Conservation (phyloP, 2,797 vertebrate genomes). For the Eidolon dupreanum region DNA sequence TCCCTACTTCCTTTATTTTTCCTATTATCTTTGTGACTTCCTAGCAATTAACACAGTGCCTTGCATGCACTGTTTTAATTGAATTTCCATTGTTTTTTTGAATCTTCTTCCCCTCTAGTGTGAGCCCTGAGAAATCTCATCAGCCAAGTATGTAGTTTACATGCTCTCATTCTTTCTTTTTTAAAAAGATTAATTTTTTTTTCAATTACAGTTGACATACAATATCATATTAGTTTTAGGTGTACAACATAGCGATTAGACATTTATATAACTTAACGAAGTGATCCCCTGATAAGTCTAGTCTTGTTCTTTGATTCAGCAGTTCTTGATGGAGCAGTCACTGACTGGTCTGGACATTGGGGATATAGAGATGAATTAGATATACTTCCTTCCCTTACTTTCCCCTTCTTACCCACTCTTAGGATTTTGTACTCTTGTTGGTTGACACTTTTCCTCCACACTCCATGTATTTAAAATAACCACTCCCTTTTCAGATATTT, state of each 20-base stretch:
- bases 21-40: background rate
- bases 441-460: background rate
- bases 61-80: background rate
- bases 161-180: background rate
- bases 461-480: background rate
- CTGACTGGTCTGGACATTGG: background rate
- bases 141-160: background rate
- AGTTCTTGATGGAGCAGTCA: no score
- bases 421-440: background rate
- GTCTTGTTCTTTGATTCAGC: background rate
- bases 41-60: background rate
- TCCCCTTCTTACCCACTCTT: background rate
- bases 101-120: background rate
- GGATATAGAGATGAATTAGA: background rate
- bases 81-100: background rate
- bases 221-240: no score
- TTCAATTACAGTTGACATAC: no score
- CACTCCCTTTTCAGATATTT: background rate
- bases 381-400: background rate
- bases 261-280: no score
- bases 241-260: no score
- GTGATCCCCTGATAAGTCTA: no score
- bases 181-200: no score
- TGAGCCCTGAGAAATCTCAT: background rate
- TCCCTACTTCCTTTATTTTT: background rate